A percentile compares a stretch with the other conserved stretches of the same genome.
These are phyloP conservation scores for Cricetomys ansorgei DNA, from an alignment of 2,113 vertebrate genomes.

Conservation along the genomic window DNA sequence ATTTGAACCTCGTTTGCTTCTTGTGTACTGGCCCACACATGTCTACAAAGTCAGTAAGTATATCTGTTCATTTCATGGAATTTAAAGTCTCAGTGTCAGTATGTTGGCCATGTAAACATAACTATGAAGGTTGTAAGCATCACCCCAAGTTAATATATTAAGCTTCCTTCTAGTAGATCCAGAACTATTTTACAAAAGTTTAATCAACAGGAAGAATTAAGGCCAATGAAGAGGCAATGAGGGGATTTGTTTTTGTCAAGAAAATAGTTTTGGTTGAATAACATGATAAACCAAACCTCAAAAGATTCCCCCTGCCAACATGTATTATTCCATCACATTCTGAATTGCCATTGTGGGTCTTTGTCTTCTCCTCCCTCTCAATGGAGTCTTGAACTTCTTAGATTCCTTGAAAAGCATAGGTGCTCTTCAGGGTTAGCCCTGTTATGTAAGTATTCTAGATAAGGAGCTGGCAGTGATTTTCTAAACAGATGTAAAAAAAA, in stretches of 20 bases:
- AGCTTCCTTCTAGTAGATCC: not conserved
- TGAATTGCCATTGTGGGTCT: not conserved
- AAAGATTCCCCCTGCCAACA: not conserved
- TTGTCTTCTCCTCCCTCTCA: not conserved
- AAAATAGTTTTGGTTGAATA: not conserved
- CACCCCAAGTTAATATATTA: not conserved
- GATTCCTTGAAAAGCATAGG: not conserved
- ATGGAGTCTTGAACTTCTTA: not conserved
- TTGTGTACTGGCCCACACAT: not conserved
- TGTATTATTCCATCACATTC: not conserved
- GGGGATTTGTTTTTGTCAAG: not conserved
- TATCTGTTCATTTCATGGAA: not conserved
- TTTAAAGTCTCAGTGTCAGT: not conserved
- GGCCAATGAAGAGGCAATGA: not conserved
- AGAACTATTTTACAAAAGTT: not conserved
- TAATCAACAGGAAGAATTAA: not conserved
- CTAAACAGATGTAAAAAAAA: not conserved
- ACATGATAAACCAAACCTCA: not conserved
- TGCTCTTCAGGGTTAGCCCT: not conserved
- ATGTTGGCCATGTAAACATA: not conserved
- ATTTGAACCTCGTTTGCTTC: not conserved
- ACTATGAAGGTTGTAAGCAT: not conserved
- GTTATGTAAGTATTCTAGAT: not conserved
- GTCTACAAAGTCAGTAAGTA: not conserved
- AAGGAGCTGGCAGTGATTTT: not conserved